A percentile compares a stretch with the other conserved stretches of the same genome.
Evolutionary conservation across 2,888 invertebrate genomes (phyloP).

Genomic region (Phyllotreta cruciferae): DNA sequence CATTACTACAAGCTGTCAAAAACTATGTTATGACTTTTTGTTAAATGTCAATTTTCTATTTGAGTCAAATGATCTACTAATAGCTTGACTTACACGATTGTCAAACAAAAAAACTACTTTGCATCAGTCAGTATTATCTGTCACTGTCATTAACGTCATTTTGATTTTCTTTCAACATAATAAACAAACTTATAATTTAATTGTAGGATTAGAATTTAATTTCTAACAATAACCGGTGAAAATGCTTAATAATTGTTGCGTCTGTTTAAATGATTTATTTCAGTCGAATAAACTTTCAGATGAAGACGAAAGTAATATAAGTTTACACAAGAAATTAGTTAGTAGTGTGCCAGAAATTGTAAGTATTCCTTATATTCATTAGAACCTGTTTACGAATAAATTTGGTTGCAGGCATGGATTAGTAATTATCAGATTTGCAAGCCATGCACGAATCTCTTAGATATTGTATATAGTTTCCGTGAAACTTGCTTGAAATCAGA

Average conservation of each 20-base stretch:
- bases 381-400: slow-evolving; percentile 1
- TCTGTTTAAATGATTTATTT: slow-evolving; percentile 41
- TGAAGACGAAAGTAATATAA: slow-evolving; percentile 39
- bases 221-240: too few relatives aligned
- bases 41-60: not conserved
- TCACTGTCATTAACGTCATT: not conserved
- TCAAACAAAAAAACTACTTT: not conserved
- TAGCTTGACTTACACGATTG: not conserved
- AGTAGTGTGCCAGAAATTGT: slow-evolving; percentile 43
- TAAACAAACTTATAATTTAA: not conserved
- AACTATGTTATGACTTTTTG: not conserved
- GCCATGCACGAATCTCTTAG: slow-evolving; percentile 43
- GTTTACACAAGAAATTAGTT: slow-evolving; percentile 38
- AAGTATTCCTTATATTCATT: slow-evolving; percentile 23
- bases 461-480: slow-evolving; percentile 43
- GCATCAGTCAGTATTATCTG: not conserved
- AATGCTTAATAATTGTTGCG: slow-evolving; percentile 36
- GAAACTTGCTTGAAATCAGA: slow-evolving; percentile 46
- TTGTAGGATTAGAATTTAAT: too few relatives aligned
- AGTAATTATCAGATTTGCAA: slow-evolving; percentile 42
- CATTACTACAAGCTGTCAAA: slow-evolving; percentile 4
- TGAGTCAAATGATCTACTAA: not conserved
- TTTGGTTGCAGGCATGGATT: slow-evolving; percentile 41
- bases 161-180: slow-evolving; percentile 11
- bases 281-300: slow-evolving; percentile 38